Evolutionary conservation across 2,888 invertebrate genomes (phyloP).

Genomic region (Fragum whitleyi): DNA sequence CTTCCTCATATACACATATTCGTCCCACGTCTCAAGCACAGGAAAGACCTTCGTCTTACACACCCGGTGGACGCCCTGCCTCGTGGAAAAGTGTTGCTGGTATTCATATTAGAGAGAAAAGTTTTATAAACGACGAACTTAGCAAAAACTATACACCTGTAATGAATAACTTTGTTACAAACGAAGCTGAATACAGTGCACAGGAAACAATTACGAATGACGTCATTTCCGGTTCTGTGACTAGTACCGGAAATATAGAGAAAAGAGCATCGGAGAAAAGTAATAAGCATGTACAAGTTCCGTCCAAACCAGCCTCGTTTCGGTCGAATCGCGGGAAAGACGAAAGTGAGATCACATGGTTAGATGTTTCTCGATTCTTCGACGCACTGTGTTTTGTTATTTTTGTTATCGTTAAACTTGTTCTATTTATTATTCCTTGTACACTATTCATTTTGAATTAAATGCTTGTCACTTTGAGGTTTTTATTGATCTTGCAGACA

Average conservation of each 20-base stretch:
- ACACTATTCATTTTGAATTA: not conserved
- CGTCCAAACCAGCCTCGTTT: conserved; percentile 10
- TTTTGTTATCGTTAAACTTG: not conserved
- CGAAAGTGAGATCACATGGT: conserved; percentile 14
- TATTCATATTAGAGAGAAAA: conserved; percentile 12
- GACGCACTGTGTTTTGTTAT: not conserved
- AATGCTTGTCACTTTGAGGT: not conserved
- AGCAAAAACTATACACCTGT: not conserved
- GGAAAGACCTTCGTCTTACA: not conserved
- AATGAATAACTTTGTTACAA: not conserved
- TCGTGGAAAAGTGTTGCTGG: conserved; percentile 6
- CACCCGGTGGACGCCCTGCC: not conserved
- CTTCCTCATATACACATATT: not conserved
- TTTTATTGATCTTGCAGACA: too few relatives aligned
- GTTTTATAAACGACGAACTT: conserved; percentile 8
- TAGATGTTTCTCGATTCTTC: conserved; percentile 1
- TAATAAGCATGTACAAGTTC: not conserved
- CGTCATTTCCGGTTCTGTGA: not conserved
- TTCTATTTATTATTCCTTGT: not conserved
- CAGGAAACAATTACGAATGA: not conserved
- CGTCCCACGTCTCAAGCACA: conserved; percentile 8
- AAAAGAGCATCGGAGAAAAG: conserved; percentile 1
- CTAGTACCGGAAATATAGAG: not conserved
- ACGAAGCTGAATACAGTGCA: not conserved
- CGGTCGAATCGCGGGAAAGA: conserved; percentile 14